phyloP scores from a whole-genome alignment of 2,113 vertebrate species.

The Zapornia atra region DNA sequence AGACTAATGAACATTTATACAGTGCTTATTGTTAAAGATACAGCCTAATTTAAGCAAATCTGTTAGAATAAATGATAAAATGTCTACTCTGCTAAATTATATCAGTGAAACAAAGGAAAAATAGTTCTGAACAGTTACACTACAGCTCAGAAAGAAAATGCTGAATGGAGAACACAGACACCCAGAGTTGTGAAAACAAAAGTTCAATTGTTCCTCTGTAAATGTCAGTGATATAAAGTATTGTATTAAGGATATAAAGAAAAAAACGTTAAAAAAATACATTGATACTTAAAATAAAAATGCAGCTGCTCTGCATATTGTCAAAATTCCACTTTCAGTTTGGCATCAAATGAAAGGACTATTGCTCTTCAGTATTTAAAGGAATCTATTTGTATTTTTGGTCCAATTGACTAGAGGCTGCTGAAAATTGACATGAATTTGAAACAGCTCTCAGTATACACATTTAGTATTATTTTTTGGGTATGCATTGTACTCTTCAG shows the following conservation, averaged over 20 bases:
- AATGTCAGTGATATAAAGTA: conserved; percentile 42
- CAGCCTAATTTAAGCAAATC: conserved; percentile 18
- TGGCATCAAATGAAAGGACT: conserved; percentile 66
- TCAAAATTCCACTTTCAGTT: conserved; percentile 50
- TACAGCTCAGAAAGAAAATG: conserved; percentile 36
- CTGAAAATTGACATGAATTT: conserved; percentile 36
- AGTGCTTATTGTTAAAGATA: not conserved
- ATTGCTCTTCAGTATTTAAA: conserved; percentile 37
- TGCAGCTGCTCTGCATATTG: conserved; percentile 66
- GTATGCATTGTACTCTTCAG: not conserved
- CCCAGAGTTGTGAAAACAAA: not conserved
- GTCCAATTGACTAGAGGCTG: conserved; percentile 32
- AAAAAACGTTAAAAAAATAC: conserved; percentile 18
- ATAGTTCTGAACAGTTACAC: not conserved
- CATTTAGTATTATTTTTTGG: not conserved
- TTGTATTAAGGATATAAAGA: conserved; percentile 42
- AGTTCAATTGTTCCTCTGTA: conserved; percentile 41
- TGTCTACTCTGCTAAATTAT: not conserved
- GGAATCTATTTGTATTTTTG: conserved; percentile 45
- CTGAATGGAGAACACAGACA: conserved; percentile 37
- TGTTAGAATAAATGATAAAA: conserved; percentile 17
- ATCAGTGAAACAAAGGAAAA: conserved; percentile 27
- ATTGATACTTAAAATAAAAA: conserved; percentile 69
- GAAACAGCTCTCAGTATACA: conserved; percentile 12
- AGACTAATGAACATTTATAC: conserved; percentile 16